Conservation (phyloP, 2,113 vertebrate genomes). For the Lepidothrix coronata region DNA sequence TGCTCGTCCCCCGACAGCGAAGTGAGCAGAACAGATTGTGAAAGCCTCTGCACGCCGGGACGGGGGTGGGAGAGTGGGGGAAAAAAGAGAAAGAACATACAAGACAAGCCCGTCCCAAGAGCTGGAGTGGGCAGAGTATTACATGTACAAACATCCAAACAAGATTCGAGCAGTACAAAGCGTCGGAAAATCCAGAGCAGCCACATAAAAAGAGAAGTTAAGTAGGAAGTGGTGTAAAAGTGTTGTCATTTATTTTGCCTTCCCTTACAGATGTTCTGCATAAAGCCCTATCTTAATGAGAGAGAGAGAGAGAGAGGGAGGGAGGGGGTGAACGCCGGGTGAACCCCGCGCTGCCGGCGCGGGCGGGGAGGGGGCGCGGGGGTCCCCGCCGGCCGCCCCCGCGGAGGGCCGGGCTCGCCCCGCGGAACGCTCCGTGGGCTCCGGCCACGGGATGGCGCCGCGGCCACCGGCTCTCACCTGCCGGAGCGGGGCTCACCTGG, state of each 20-base stretch:
- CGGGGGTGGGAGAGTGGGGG: background rate
- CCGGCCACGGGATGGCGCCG: constrained; percentile 65
- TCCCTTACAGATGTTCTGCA: constrained; percentile 81
- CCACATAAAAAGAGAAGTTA: constrained; percentile 80
- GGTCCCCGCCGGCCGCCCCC: background rate
- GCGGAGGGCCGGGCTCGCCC: background rate
- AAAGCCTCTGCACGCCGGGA: background rate
- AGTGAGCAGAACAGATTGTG: background rate
- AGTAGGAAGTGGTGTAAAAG: constrained; percentile 80
- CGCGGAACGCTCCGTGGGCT: background rate
- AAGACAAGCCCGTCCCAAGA: constrained; percentile 15
- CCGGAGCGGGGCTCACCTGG: background rate
- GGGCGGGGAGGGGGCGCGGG: background rate
- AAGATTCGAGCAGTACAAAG: constrained; percentile 71
- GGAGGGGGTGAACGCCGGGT: constrained; percentile 60
- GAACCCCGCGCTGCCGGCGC: constrained; percentile 41
- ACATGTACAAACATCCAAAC: constrained; percentile 53
- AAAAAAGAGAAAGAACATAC: background rate
- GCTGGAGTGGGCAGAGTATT: constrained; percentile 51
- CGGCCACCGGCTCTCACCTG: background rate
- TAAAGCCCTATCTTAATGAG: constrained; percentile 78
- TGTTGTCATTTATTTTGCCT: constrained; percentile 77
- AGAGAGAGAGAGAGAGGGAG: background rate
- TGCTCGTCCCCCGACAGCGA: background rate
- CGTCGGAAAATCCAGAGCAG: constrained; percentile 76